Evolutionary conservation across 37 sponge, comb jelly and placozoan species (phyloP).

Genomic region (Chondrilla cf. caribensis): DNA sequence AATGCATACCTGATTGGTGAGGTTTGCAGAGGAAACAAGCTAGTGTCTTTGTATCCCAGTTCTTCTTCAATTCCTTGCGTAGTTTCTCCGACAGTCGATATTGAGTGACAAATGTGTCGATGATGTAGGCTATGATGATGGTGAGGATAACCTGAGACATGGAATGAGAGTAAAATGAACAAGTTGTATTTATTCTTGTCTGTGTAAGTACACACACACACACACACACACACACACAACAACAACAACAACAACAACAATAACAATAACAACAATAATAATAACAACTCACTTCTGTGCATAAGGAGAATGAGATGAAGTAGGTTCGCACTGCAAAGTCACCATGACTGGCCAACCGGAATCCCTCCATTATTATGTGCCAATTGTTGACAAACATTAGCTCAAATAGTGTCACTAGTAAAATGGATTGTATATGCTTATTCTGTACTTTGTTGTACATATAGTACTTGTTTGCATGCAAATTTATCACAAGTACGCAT

Average conservation of each 20-base stretch:
- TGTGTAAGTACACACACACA: too few species aligned
- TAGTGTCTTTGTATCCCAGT: not conserved
- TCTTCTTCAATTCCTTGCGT: slow-evolving; percentile 2
- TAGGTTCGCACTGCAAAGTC: slow-evolving; percentile 7
- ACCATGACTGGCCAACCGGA: not conserved
- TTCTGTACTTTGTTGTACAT: too few species aligned
- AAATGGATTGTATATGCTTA: too few species aligned
- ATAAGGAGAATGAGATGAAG: slow-evolving; percentile 15
- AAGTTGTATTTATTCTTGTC: too few species aligned
- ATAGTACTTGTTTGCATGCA: too few species aligned
- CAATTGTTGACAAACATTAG: slow-evolving; percentile 89
- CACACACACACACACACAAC: too few species aligned
- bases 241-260: not conserved
- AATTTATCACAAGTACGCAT: too few species aligned
- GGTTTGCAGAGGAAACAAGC: not conserved
- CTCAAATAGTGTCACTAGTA: slow-evolving; percentile 73
- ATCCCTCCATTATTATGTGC: slow-evolving; percentile 78
- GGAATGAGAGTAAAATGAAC: too few species aligned
- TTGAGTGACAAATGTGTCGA: slow-evolving; percentile 69
- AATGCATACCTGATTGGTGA: not conserved
- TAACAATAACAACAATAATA: too few species aligned
- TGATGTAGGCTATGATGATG: slow-evolving; percentile 68
- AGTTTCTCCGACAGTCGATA: not conserved
- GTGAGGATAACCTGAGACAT: slow-evolving; percentile 36
- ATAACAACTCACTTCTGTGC: not conserved